Conservation (phyloP, 2,113 vertebrate genomes). For the Cacatua alba region DNA sequence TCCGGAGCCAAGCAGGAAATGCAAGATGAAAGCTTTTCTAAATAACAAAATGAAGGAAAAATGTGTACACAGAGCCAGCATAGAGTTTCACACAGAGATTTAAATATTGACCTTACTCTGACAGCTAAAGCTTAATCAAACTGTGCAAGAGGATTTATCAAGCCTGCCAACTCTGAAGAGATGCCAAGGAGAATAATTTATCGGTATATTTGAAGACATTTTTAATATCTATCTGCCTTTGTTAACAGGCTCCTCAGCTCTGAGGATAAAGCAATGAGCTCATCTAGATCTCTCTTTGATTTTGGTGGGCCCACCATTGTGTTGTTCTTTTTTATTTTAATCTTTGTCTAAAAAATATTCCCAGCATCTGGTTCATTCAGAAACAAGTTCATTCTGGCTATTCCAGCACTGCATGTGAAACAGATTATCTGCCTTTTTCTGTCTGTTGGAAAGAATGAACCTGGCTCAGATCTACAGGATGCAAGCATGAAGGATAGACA, state of each 20-base stretch:
- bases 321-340: conserved; percentile 1
- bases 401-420: background rate
- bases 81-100: background rate
- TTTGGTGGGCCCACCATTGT: background rate
- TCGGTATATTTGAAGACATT: conserved; percentile 29
- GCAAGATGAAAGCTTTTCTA: conserved; percentile 40
- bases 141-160: conserved; percentile 37
- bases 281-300: conserved; percentile 14
- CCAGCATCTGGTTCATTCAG: background rate
- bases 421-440: background rate
- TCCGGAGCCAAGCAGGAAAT: conserved; percentile 34
- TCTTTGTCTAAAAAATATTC: conserved; percentile 7
- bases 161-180: conserved; percentile 20
- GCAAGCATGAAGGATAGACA: background rate
- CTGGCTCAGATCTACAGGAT: background rate
- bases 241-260: conserved; percentile 7
- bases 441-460: background rate
- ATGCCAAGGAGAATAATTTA: conserved; percentile 42
- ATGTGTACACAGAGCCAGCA: background rate
- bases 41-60: conserved; percentile 27
- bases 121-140: conserved; percentile 52
- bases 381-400: background rate
- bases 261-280: conserved; percentile 2
- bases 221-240: conserved; percentile 49
- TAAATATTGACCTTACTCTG: conserved; percentile 7